Conservation (phyloP, 2,797 vertebrate species). For the Malurus leucopterus region DNA sequence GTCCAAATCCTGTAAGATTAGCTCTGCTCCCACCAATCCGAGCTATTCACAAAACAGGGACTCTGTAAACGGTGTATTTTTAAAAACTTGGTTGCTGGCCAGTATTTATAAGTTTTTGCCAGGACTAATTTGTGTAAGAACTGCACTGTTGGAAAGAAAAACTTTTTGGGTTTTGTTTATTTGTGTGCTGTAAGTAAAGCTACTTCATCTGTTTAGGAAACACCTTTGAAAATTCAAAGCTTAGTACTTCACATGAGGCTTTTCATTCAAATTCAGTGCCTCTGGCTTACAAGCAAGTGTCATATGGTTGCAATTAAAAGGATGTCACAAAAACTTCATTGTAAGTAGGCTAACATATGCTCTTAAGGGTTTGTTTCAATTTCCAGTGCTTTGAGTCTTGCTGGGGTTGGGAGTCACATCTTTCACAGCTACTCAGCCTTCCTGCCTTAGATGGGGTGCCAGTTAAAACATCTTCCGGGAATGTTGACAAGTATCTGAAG, state of each 20-base stretch:
- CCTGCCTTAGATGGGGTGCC: constrained; percentile 52
- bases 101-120: background rate
- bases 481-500: constrained; percentile 64
- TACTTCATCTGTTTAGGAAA: background rate
- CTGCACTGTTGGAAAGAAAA: background rate
- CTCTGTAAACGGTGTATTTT: background rate
- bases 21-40: background rate
- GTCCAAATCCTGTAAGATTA: background rate
- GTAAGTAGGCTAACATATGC: constrained; percentile 33
- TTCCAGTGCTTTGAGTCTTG: constrained; percentile 49
- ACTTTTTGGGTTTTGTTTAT: background rate
- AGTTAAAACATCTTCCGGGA: constrained; percentile 69
- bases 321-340: constrained; percentile 36
- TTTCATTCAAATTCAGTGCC: constrained; percentile 31
- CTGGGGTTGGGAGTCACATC: constrained; percentile 39
- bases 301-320: constrained; percentile 57
- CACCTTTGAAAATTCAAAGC: constrained; percentile 3
- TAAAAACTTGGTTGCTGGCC: background rate
- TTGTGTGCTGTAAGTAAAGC: background rate
- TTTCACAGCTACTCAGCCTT: constrained; percentile 63
- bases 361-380: constrained; percentile 36
- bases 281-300: constrained; percentile 51
- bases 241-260: background rate
- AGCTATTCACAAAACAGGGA: background rate
- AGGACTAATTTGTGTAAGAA: background rate